Evolutionary conservation across 2,113 vertebrate genomes (phyloP), one percentile per base, ranked within the genome.

Genomic region (Cheilinus undulatus): DNA sequence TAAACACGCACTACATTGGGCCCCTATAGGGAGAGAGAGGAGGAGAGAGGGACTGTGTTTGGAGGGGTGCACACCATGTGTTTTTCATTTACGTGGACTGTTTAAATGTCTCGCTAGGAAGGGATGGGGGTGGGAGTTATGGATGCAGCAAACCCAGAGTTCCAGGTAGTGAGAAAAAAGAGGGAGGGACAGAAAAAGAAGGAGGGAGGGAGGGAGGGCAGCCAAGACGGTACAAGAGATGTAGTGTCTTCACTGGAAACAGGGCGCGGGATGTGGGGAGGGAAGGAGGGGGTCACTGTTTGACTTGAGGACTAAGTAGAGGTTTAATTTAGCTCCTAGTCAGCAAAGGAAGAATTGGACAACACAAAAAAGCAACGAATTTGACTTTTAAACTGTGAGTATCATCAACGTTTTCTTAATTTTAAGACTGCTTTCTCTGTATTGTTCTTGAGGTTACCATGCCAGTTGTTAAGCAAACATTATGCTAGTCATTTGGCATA

Each of bases 161-260:
- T 93, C 89, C 91, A 94, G 92, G 92, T 93, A 93, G 76, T 46
- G 79, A 85, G 85, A 64, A 67, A n/a, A 71, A 69, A 76, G 78
- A 84, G 79, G 80, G 85, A 83, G 79, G 78, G 76, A 84, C 78
- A 76, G 80, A 75, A 70, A 45, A 67, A 79, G 51, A 51, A 63
- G 75, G 80, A 70, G 84, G 89, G 85, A 81, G 84, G 89, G 85
- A 81, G 28, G 7, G 28, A 10, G 86, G 76, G 85, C 40, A 79
- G 65, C 60, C 42, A 57, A 82, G 85, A 88, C 82, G 87, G 83
- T 82, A 94, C 94, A 94, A 94, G 93, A 92, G 92, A 91, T 93
- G 93, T 58, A 94, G 93, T 94, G 94, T 94, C 92, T 91, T 92
- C 89, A 81, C 88, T 92, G 91, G 91, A 92, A 92, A 92, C 90